A percentile compares a stretch with the other conserved stretches of the same genome.
phyloP scores from a whole-genome alignment of 2,113 vertebrate genomes.

The Ochotona princeps region DNA sequence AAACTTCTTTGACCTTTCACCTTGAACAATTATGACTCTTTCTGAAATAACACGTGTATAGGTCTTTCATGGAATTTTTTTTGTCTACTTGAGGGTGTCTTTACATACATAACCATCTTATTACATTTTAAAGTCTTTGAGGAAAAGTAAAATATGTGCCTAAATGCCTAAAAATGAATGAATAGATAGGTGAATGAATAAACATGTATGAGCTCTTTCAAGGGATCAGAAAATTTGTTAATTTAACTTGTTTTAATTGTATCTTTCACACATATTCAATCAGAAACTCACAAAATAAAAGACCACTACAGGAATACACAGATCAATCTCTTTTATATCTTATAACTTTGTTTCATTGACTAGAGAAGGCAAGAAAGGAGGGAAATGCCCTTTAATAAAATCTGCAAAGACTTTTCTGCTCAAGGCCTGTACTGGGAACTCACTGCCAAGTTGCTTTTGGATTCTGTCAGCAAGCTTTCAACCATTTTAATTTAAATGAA shows the following conservation, averaged over 20 bases:
- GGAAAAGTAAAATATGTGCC: background rate
- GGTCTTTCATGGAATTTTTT: background rate
- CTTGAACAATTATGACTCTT: background rate
- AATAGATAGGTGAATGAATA: background rate
- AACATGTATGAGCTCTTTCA: background rate
- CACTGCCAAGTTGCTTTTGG: constrained; percentile 74
- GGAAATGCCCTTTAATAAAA: constrained; percentile 70
- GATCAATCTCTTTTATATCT: constrained; percentile 32
- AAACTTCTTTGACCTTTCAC: background rate
- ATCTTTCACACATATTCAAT: constrained; percentile 27
- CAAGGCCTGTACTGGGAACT: constrained; percentile 28
- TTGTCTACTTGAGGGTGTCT: background rate
- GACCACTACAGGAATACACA: background rate
- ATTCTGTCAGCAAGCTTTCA: constrained; percentile 70
- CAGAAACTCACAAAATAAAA: constrained; percentile 12
- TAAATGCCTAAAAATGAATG: constrained; percentile 4
- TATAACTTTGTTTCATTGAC: constrained; percentile 30
- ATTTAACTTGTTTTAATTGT: constrained; percentile 38
- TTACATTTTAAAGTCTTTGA: constrained; percentile 25
- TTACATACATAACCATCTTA: background rate
- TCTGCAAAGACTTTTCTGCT: constrained; percentile 66
- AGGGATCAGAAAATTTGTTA: constrained; percentile 38
- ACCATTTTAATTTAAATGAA: constrained; percentile 75
- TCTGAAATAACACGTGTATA: constrained; percentile 8
- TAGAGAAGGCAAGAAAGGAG: constrained; percentile 30